Conservation (phyloP, 2,888 invertebrate genomes). For the Encarsia formosa region DNA sequence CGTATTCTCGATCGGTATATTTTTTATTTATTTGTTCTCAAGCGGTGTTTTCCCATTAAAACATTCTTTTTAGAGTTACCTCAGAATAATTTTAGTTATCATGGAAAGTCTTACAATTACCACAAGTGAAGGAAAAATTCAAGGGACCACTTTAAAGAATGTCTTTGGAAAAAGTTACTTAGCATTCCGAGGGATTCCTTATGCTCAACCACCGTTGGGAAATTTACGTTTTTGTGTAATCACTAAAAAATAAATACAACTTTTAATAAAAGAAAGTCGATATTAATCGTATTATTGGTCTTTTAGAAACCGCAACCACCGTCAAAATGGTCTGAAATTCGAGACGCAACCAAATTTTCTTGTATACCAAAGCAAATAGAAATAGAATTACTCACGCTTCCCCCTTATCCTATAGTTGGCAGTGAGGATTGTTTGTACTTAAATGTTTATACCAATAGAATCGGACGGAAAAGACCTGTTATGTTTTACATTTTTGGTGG, state of each 20-base stretch:
- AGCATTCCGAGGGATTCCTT: background rate
- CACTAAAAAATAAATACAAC: too few species aligned
- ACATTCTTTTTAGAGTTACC: too few species aligned
- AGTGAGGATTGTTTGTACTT: slow-evolving; percentile 29
- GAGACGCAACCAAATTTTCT: slow-evolving; percentile 17
- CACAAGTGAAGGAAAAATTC: background rate
- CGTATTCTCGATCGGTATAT: too few species aligned
- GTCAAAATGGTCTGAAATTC: slow-evolving; percentile 28
- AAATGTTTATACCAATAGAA: slow-evolving; percentile 24
- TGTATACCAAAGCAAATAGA: slow-evolving; percentile 2
- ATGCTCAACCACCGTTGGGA: background rate
- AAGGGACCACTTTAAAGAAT: background rate
- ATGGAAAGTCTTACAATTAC: background rate
- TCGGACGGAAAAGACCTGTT: slow-evolving; percentile 23
- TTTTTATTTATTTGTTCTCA: too few species aligned
- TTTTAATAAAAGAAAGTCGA: too few species aligned
- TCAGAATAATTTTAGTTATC: too few species aligned
- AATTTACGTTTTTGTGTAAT: background rate
- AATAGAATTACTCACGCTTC: slow-evolving; percentile 16
- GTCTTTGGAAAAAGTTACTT: background rate
- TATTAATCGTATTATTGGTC: too few species aligned
- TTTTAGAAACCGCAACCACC: slow-evolving; percentile 31
- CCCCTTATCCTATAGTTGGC: background rate
- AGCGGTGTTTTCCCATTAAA: too few species aligned
- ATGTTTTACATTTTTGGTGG: slow-evolving; percentile 36